Evolutionary conservation across 2,888 invertebrate species (phyloP).

Genomic region (Cantharis flavilabris): DNA sequence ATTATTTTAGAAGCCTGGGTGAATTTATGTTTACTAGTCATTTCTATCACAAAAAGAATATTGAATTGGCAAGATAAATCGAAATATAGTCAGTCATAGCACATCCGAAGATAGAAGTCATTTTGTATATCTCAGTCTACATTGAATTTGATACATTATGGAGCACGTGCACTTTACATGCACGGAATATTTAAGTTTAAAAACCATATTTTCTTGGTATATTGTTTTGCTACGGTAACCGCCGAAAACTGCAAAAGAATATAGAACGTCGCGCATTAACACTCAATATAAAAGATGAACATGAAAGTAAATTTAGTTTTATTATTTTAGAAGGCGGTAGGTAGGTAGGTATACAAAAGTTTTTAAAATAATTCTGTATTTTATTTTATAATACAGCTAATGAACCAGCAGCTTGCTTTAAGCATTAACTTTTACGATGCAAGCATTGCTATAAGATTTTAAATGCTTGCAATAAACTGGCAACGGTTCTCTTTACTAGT

Average conservation of each 20-base stretch:
- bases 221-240: neutral
- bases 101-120: slow-evolving; percentile 9
- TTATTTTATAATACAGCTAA: neutral
- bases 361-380: neutral
- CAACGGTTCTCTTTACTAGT: neutral
- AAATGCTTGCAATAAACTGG: neutral
- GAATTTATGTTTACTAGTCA: neutral
- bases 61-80: slow-evolving; percentile 13
- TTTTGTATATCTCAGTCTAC: slow-evolving; percentile 9
- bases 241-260: neutral
- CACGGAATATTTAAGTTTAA: slow-evolving; percentile 12
- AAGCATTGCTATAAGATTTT: neutral
- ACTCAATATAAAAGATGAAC: neutral
- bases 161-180: slow-evolving; percentile 15
- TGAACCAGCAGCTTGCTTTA: neutral
- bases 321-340: neutral
- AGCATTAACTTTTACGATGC: neutral
- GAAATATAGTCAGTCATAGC: slow-evolving; percentile 6
- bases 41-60: slow-evolving; percentile 7
- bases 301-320: neutral
- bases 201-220: neutral
- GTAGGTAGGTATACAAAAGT: neutral
- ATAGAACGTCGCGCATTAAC: neutral
- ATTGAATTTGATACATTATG: slow-evolving; percentile 4
- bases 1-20: neutral